Evolutionary conservation across 2,888 invertebrate species (phyloP), one percentile per base, ranked within the genome.

Genomic region (Girardia tigrina): DNA sequence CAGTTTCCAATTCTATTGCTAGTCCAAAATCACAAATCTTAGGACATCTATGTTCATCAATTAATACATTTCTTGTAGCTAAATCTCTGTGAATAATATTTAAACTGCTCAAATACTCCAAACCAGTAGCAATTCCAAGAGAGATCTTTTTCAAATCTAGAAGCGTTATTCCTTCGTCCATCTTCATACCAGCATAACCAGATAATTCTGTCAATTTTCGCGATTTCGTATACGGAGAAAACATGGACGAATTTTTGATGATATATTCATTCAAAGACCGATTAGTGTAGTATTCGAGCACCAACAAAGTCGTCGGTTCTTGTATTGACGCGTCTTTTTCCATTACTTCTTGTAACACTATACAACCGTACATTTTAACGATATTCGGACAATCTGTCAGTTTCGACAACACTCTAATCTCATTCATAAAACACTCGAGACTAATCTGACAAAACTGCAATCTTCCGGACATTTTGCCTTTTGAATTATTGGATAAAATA

Each of bases 11-110:
- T 42, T 72, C 29, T 29, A 72, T 42, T 14, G 73, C 28, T 23
- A 72, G 26, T 16, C 73, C 73, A 26, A 72, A 72, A 36, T 72
- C 73, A 29, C 73, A 72, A n/a, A 72, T 72, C 26, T 72, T 72
- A 16, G 73, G 73, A 1, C 23, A 23, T 29, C 23, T 29, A 29
- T 42, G 12, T 29, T 29, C 28, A 36, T 72, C 73, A 8, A 72
- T 6, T 26, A 72, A 36, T 14, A 72, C 26, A 72, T 72, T 72
- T 42, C 73, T 72, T n/a, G 73, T 72, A 20, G 73, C 73, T n/a
- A 72, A 36, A 72, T 72, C 73, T 72, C 73, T 29, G 26, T 72
- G 73, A 36, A 72, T 72, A 4, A 72, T 42, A n/a, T 29, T 26
- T 4, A n/a, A 23, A 8, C 26, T 6, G 16, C n/a, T 20, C 8